These are phyloP conservation scores for Acropora yongei DNA, from an alignment of 64 coral and sea anemone species.

Conservation along the genomic window DNA sequence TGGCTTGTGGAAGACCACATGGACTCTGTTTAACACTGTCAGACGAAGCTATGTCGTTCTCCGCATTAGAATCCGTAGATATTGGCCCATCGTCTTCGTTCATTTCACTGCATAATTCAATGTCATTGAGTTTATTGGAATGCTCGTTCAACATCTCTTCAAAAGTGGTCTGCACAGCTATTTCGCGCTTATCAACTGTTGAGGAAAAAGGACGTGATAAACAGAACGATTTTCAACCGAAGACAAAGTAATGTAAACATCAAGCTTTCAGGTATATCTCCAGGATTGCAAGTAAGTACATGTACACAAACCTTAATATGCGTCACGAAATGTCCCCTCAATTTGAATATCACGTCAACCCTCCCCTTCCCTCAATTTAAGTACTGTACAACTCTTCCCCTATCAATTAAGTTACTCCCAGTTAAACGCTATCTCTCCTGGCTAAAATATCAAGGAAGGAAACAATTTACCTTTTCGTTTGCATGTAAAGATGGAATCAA, in stretches of 20 bases:
- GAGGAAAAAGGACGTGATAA: neutral
- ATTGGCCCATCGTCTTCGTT: neutral
- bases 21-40: neutral
- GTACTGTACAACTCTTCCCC: no score
- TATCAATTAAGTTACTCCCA: no score
- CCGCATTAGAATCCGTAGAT: slow-evolving; percentile 4
- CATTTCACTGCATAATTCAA: neutral
- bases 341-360: no score
- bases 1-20: slow-evolving; percentile 42
- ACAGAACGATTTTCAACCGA: neutral
- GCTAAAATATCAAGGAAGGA: neutral
- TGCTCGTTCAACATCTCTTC: neutral
- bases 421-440: no score
- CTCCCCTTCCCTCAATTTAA: no score
- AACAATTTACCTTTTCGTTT: slow-evolving; percentile 52
- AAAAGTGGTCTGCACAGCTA: neutral
- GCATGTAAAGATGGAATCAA: slow-evolving; percentile 73
- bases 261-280: no score
- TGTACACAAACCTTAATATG: no score
- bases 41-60: neutral
- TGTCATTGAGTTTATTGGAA: no score
- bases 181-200: slow-evolving; percentile 27
- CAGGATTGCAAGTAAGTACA: no score
- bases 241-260: no score
- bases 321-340: no score